These are phyloP conservation scores for Mustela lutreola DNA, from an alignment of 2,113 vertebrate species.

Conservation along the genomic window DNA sequence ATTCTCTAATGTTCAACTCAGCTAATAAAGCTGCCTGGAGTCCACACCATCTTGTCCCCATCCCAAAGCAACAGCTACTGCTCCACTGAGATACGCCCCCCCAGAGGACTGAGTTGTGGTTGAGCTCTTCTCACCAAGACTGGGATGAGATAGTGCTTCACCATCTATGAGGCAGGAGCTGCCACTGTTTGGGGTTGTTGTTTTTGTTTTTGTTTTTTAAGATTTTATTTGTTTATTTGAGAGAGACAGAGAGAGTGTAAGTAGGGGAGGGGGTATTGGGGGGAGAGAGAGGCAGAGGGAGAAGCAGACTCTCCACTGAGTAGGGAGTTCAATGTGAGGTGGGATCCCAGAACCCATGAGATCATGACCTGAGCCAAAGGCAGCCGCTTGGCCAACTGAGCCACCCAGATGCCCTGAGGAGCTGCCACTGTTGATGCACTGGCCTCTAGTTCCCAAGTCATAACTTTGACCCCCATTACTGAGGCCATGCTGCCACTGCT, in stretches of 20 bases:
- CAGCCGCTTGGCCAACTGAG: not conserved
- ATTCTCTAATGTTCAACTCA: not conserved
- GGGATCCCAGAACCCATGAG: not conserved
- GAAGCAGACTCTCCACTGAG: not conserved
- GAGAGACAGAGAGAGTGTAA: not conserved
- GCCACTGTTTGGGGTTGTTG: not conserved
- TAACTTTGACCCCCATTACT: not conserved
- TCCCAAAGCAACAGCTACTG: no score
- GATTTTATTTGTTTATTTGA: not conserved
- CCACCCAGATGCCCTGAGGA: not conserved
- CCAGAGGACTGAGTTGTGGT: not conserved
- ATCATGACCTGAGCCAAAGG: not conserved
- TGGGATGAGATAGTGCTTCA: no score
- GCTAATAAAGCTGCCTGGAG: not conserved
- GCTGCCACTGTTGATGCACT: not conserved
- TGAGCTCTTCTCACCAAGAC: not conserved
- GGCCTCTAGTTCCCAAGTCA: not conserved
- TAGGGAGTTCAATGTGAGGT: not conserved
- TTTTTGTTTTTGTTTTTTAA: not conserved
- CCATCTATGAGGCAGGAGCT: not conserved
- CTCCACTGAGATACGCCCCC: not conserved
- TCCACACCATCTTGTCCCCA: not conserved
- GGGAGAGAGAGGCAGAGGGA: not conserved
- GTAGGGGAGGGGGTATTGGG: no score
- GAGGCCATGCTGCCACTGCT: not conserved